phyloP scores from a whole-genome alignment of 2,888 invertebrate species.

The Neoitamus cyanurus region DNA sequence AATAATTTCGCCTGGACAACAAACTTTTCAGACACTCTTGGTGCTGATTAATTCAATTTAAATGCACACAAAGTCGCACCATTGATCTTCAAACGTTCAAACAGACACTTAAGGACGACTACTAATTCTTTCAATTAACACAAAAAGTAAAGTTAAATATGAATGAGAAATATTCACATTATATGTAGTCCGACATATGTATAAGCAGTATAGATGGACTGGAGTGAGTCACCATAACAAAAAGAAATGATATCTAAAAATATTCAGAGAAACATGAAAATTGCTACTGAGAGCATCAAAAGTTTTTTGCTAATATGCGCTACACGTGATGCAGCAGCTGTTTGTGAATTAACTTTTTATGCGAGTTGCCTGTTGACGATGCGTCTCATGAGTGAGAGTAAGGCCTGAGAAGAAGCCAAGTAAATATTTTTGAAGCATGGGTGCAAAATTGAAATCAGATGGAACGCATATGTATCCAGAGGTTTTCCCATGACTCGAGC shows the following conservation, averaged over 20 bases:
- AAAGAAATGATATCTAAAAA: background rate
- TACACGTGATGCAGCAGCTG: background rate
- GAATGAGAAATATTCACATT: background rate
- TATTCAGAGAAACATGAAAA: background rate
- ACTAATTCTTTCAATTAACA: background rate
- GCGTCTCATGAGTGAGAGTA: background rate
- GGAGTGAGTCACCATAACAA: background rate
- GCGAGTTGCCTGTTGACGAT: background rate
- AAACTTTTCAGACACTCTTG: background rate
- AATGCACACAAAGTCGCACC: background rate
- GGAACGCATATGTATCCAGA: background rate
- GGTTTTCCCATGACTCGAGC: background rate
- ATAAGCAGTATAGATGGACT: background rate
- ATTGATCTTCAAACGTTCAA: background rate
- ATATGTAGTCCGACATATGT: too few species aligned
- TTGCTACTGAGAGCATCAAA: background rate
- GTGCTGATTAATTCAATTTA: background rate
- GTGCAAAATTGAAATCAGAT: background rate
- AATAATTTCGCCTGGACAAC: background rate
- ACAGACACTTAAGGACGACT: background rate
- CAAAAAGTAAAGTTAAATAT: background rate
- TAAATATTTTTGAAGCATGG: background rate
- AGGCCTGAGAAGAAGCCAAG: background rate
- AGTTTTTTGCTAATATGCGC: background rate
- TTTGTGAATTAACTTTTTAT: background rate